Percentiles rank a stretch among this genome's conserved stretches.
These are phyloP conservation scores for Strongylocentrotus purpuratus DNA, from an alignment of 35 echinoderm and acorn worm genomes.

Conservation along the genomic window DNA sequence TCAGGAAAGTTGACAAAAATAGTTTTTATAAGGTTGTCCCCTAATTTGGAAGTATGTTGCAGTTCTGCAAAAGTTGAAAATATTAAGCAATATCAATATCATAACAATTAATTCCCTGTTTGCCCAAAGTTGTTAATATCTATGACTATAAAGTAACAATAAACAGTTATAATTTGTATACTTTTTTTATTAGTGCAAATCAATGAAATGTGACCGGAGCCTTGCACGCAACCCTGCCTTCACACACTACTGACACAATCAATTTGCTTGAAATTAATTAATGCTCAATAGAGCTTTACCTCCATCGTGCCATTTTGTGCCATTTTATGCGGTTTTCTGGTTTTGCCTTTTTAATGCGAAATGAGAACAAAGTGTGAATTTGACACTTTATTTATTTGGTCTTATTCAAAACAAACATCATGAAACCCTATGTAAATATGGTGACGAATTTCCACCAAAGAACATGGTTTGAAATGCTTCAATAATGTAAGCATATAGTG, in stretches of 20 bases:
- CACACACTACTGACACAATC: not conserved
- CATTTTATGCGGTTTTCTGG: not conserved
- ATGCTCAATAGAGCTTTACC: not conserved
- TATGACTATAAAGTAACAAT: not conserved
- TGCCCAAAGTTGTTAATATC: not conserved
- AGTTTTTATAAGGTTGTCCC: not conserved
- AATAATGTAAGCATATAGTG: not conserved
- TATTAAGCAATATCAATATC: not conserved
- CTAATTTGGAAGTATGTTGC: not conserved
- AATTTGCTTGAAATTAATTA: not conserved
- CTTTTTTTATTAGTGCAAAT: not conserved
- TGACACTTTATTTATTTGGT: not conserved
- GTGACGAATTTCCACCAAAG: not conserved
- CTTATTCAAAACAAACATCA: not conserved
- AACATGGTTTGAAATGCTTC: not conserved
- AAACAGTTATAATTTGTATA: not conserved
- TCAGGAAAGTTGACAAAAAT: too few species aligned
- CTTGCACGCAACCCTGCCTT: not conserved
- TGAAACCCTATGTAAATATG: not conserved
- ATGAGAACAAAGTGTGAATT: constrained; percentile 5
- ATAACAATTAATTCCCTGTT: not conserved
- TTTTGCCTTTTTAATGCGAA: not conserved
- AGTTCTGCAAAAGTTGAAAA: not conserved
- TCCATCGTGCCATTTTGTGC: not conserved
- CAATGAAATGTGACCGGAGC: not conserved